phyloP scores from a whole-genome alignment of 2,888 invertebrate species.

The Willowsia nigromaculata region DNA sequence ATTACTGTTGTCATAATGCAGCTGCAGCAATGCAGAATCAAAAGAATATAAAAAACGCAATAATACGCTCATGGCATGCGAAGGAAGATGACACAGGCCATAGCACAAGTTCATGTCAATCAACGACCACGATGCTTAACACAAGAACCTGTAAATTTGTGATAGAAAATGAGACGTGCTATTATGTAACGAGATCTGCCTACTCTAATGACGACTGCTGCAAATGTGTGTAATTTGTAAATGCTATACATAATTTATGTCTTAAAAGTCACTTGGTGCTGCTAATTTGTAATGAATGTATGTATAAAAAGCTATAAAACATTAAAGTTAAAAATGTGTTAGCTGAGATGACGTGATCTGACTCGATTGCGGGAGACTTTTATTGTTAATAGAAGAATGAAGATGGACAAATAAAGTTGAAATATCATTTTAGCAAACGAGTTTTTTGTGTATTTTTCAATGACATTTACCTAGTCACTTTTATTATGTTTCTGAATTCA shows the following conservation, averaged over 20 bases:
- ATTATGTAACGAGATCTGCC: not conserved
- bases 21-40: not conserved
- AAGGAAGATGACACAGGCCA: not conserved
- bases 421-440: not conserved
- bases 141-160: not conserved
- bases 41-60: not conserved
- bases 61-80: not conserved
- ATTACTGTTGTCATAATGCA: not conserved
- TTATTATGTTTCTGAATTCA: no score
- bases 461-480: no score
- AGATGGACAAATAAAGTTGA: not conserved
- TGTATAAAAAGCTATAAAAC: not conserved
- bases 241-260: not conserved
- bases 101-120: constrained; percentile 15
- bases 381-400: not conserved
- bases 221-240: not conserved
- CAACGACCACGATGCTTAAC: not conserved
- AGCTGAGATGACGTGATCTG: not conserved
- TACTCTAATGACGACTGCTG: not conserved
- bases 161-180: not conserved
- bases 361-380: not conserved
- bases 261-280: not conserved
- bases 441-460: no score
- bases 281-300: not conserved
- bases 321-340: not conserved